Evolutionary conservation across 2,888 invertebrate species (phyloP), one percentile per base, ranked within the genome.

Genomic region (Athalia rosae): DNA sequence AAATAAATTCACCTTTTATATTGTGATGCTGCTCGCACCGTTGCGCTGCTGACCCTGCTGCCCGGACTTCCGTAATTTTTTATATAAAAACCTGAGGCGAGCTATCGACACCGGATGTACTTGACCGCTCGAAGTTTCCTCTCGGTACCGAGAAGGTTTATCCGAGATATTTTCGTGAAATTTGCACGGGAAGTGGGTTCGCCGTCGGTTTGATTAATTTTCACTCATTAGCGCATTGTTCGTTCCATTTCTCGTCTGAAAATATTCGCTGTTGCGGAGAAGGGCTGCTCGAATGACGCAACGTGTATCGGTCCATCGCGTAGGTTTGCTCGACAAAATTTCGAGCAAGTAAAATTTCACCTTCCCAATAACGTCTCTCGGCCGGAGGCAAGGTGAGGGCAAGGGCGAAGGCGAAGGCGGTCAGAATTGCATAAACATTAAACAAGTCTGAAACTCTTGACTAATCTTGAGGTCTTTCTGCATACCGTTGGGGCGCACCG

Each of bases 381-480:
- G 53, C 11, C 7, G 9, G 53, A 6, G 11, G n/a, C 11, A 15
- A 13, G 56, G 15, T 47, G 28, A 4, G 59, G 43, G 56, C n/a
- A 13, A n/a, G 77, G 77, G 61, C 77, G 66, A 66, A 69, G 69
- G 77, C 45, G 66, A 13, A 67, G 74, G 79, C 76, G 77, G 80
- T 80, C 81, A 79, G 81, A 83, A 79, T 83, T 82, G 84, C 81
- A 83, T 84, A 85, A 84, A 85, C 84, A 82, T 85, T 83, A 83
- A 84, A 79, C 81, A 78, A 85, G 83, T 82, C 82, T 79, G 81
- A 81, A 81, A 80, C 81, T 80, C 84, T 87, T 84, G 86, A 85
- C 85, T 87, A 87, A 88, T 87, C 86, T 87, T 83, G 81, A 83
- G 83, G 84, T 84, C 84, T 86, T 85, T 87, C 85, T 87, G 85